Conservation (phyloP, 2,797 vertebrate species). For the Chiloscyllium punctatum region DNA sequence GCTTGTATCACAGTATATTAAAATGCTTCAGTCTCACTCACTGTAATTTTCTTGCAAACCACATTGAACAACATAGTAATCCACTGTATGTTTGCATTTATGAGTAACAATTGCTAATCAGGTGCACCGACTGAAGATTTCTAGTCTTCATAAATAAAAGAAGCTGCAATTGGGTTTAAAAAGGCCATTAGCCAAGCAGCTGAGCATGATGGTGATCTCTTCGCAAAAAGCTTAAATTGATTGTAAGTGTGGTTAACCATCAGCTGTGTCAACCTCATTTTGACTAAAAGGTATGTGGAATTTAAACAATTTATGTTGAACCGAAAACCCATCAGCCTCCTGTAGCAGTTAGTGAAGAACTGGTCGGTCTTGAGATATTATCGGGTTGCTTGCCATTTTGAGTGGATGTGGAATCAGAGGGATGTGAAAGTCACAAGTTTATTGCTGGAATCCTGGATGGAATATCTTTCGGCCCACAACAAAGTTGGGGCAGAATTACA, state of each 20-base stretch:
- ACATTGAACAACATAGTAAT: neutral
- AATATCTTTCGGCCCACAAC: neutral
- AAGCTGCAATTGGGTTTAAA: neutral
- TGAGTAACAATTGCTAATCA: slow-evolving; percentile 20
- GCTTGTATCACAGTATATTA: slow-evolving; percentile 25
- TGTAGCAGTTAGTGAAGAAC: neutral
- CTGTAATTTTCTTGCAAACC: neutral
- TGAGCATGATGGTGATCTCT: neutral
- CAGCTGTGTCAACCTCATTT: neutral
- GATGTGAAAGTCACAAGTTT: neutral
- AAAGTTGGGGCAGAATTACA: neutral
- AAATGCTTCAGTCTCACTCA: slow-evolving; percentile 8
- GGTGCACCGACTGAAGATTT: neutral
- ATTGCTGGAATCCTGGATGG: neutral
- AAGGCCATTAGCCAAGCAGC: slow-evolving; percentile 10
- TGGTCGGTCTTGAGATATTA: neutral
- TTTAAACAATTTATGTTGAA: slow-evolving; percentile 15
- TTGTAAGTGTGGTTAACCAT: neutral
- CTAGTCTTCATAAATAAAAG: slow-evolving; percentile 27
- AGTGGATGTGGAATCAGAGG: neutral
- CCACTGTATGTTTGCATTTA: neutral
- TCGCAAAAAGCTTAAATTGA: slow-evolving; percentile 20
- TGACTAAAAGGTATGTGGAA: slow-evolving; percentile 5
- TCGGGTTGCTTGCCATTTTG: too few species aligned
- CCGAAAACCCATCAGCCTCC: neutral